Evolutionary conservation across 2,888 invertebrate genomes (phyloP), one percentile per base, ranked within the genome.

Genomic region (Argyresthia albistria): DNA sequence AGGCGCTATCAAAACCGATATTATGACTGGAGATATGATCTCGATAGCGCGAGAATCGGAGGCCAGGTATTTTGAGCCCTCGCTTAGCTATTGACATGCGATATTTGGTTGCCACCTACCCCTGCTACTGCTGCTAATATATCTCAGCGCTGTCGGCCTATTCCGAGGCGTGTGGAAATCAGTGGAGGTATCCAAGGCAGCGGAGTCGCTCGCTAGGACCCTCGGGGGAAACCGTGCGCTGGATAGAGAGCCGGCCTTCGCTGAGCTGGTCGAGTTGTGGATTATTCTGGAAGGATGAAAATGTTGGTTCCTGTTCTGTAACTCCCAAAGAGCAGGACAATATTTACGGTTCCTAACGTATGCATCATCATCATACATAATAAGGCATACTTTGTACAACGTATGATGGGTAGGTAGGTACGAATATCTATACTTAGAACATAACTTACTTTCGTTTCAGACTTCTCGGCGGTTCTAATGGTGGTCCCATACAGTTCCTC

Each of bases 101-200:
- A n/a, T n/a, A n/a, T 25, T 25, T 25, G 25, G 6, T 39, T 4
- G 10, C 8, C 42, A 43, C 56, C 51, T 59, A 81, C 86, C 86
- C 71, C 78, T 72, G 57, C 86, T 86, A 52, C 87, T 87, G 58
- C 86, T 86, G 59, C 87, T 86, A 10, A 87, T 86, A 56, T 87
- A 87, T 69, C 80, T 69, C n/a, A 84, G 60, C 25, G 78, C 73
- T 4, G 65, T 65, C 0, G 80, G 83, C 55, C 77, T 71, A 43
- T 76, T 80, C 50, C 63, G 73, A 0, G 84, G 84, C 0, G 87
- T 86, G 54, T 60, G 62, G 39, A 80, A 64, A 16, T 74, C 77
- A 25, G 64, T 59, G 0, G 78, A 71, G 0, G 76, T 74, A 43
- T 82, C 75, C 0, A 58, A 67, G 1, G 69, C 64, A 0, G 73